Conservation (phyloP, 2,797 vertebrate species). For the Pipistrellus nathusii region DNA sequence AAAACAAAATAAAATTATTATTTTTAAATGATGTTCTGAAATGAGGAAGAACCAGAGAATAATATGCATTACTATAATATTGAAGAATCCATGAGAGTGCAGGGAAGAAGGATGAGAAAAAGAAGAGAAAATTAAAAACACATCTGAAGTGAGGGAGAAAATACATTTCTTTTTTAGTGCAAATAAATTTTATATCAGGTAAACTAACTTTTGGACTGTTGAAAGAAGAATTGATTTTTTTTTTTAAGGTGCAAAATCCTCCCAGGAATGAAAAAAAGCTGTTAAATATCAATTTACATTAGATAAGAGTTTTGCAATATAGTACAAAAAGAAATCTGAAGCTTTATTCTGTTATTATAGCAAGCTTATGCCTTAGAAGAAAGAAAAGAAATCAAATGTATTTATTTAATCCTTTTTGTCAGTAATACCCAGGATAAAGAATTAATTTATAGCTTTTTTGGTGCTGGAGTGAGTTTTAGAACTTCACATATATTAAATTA, state of each 20-base stretch:
- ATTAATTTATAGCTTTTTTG: conserved; percentile 69
- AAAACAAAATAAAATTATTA: not conserved
- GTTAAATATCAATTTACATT: conserved; percentile 77
- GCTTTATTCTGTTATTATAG: conserved; percentile 64
- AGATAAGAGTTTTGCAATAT: conserved; percentile 71
- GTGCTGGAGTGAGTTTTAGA: conserved; percentile 51
- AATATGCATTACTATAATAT: not conserved
- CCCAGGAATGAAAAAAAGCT: conserved; percentile 61
- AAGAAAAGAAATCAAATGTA: conserved; percentile 67
- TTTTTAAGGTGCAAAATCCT: conserved; percentile 59
- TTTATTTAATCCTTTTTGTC: conserved; percentile 75
- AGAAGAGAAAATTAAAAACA: not conserved
- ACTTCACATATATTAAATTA: conserved; percentile 53
- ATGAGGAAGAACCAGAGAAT: not conserved
- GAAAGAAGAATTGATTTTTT: conserved; percentile 68
- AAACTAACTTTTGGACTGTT: conserved; percentile 58
- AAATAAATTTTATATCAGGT: not conserved
- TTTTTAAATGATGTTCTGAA: not conserved
- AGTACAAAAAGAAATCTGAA: conserved; percentile 55
- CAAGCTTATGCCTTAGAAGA: conserved; percentile 52
- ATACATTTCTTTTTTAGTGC: not conserved
- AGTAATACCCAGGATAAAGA: conserved; percentile 65
- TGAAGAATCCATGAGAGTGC: not conserved
- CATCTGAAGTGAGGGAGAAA: not conserved
- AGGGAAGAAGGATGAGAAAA: not conserved